Evolutionary conservation across 2,797 vertebrate species (phyloP).

Genomic region (Rhadinocentrus ornatus): DNA sequence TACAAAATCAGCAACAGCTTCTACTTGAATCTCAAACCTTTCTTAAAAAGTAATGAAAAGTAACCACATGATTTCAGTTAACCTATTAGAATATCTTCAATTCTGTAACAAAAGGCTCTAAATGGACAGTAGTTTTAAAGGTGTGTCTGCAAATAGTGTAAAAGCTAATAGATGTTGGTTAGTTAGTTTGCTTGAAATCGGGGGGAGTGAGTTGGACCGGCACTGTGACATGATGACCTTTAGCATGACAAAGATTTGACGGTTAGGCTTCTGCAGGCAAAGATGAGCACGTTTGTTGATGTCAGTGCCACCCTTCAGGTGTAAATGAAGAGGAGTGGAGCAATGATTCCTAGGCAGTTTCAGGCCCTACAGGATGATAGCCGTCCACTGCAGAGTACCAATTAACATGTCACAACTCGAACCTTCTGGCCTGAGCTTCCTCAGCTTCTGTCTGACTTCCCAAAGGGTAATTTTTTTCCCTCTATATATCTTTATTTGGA

Average conservation of each 20-base stretch:
- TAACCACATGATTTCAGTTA: neutral
- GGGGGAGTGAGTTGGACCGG: conserved; percentile 40
- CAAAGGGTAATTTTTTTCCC: conserved; percentile 34
- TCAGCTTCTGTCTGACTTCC: conserved; percentile 28
- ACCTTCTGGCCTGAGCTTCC: conserved; percentile 37
- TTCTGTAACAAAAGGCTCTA: conserved; percentile 5
- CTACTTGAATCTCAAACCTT: conserved; percentile 5
- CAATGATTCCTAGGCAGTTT: conserved; percentile 49
- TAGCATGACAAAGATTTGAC: conserved; percentile 57
- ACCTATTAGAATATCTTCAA: conserved; percentile 11
- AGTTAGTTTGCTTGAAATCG: conserved; percentile 41
- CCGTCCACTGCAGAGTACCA: conserved; percentile 61
- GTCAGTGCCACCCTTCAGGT: conserved; percentile 54
- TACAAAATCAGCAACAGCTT: neutral
- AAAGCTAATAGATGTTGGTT: conserved; percentile 24
- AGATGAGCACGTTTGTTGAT: conserved; percentile 25
- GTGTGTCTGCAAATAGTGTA: conserved; percentile 18
- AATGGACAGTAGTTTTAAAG: conserved; percentile 30
- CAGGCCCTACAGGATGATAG: conserved; percentile 48
- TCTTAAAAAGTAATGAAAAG: conserved; percentile 1
- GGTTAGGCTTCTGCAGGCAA: conserved; percentile 35
- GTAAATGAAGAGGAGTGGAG: conserved; percentile 53
- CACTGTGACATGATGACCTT: conserved; percentile 46
- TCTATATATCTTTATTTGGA: conserved; percentile 18
- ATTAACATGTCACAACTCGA: conserved; percentile 79